Percentiles rank a stretch among this genome's conserved stretches.
Conservation (phyloP, 2,113 vertebrate genomes). For the Ctenodactylus gundi region DNA sequence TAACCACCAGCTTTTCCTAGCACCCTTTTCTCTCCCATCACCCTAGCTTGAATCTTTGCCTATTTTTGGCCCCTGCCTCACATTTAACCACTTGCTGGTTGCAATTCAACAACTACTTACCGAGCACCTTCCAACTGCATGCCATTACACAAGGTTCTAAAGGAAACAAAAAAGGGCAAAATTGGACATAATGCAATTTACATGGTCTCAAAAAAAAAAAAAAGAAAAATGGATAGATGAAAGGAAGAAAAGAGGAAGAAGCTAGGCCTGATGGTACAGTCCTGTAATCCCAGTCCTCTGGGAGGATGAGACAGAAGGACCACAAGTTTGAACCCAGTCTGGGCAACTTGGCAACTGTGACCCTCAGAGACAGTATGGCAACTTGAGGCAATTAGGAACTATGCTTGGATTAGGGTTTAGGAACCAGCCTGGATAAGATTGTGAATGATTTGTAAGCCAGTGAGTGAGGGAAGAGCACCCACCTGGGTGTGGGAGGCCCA, state of each 20-base stretch:
- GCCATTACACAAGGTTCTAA: not conserved
- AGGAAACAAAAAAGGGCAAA: not conserved
- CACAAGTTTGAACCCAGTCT: too few species aligned
- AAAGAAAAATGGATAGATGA: not conserved
- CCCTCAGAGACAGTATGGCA: too few species aligned
- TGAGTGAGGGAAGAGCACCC: too few species aligned
- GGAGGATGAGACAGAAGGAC: too few species aligned
- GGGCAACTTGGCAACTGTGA: too few species aligned
- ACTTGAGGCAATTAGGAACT: too few species aligned
- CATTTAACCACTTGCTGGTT: not conserved
- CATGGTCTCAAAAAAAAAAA: not conserved
- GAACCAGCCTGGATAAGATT: too few species aligned
- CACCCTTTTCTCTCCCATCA: not conserved
- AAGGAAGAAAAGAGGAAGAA: not conserved
- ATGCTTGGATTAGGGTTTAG: too few species aligned
- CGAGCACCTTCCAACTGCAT: not conserved
- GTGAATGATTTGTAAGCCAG: too few species aligned
- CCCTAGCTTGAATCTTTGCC: not conserved
- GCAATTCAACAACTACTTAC: slow-evolving; percentile 9
- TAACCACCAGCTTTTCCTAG: not conserved
- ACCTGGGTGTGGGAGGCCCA: too few species aligned
- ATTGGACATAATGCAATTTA: not conserved
- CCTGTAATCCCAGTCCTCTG: too few species aligned
- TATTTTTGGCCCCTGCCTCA: not conserved
- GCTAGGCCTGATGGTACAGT: too few species aligned